phyloP scores from a whole-genome alignment of 2,113 vertebrate species.

The Clarias gariepinus region DNA sequence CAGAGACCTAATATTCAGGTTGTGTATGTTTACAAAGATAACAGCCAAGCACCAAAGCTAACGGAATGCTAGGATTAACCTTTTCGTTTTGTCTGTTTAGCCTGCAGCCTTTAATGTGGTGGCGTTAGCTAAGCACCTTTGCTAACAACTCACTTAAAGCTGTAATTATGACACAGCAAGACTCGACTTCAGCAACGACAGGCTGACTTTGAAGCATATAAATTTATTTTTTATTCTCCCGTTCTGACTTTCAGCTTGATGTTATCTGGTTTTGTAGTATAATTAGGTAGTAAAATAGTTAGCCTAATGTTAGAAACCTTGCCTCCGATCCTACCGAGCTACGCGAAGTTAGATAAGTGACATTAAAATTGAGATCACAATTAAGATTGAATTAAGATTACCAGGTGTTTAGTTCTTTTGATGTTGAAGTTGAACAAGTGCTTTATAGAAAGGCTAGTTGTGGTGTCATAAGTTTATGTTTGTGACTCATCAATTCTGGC shows the following conservation, averaged over 20 bases:
- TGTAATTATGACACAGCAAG: slow-evolving; percentile 1
- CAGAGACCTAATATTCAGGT: background rate
- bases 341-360: background rate
- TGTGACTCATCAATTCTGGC: background rate
- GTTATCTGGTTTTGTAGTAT: background rate
- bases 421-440: background rate
- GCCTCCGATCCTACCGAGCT: background rate
- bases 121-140: background rate
- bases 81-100: background rate
- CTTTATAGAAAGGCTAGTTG: background rate
- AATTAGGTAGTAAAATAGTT: background rate
- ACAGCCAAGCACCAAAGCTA: background rate
- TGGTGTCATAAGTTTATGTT: background rate
- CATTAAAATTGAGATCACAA: background rate
- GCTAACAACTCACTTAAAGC: slow-evolving; percentile 6
- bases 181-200: background rate
- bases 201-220: background rate
- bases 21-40: background rate
- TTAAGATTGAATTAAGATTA: background rate
- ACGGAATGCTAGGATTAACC: background rate
- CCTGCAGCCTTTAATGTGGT: slow-evolving; percentile 25
- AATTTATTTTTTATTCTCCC: too few species aligned
- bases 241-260: background rate
- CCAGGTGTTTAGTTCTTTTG: background rate
- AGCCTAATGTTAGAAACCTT: background rate